Percentiles rank a stretch among this genome's conserved stretches.
These are phyloP conservation scores for Lanistes nyassanus DNA, from an alignment of 1,140 invertebrate genomes.

Conservation along the genomic window DNA sequence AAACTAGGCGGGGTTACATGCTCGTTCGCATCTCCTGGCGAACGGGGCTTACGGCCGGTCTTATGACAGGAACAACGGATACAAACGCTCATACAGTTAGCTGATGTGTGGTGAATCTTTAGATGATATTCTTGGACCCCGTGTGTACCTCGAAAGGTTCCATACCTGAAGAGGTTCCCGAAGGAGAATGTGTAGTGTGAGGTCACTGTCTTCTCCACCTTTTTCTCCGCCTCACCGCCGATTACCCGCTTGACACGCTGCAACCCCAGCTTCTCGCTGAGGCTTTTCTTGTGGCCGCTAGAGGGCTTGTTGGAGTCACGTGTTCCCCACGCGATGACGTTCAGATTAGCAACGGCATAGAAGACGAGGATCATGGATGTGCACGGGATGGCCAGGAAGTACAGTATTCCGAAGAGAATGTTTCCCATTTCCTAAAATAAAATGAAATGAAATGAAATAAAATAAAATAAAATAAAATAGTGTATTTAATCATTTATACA, in stretches of 20 bases:
- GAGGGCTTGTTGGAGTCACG: slow-evolving; percentile 71
- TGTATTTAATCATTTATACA: too few relatives aligned
- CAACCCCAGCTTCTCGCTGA: neutral
- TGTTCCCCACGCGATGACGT: slow-evolving; percentile 90
- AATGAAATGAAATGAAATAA: slow-evolving; percentile 66
- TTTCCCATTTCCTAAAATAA: slow-evolving; percentile 83
- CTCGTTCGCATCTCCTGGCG: too few relatives aligned
- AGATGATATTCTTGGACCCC: too few relatives aligned
- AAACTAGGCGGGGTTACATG: too few relatives aligned
- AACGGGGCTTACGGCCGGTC: too few relatives aligned
- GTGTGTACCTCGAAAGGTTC: too few relatives aligned
- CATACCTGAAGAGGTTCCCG: slow-evolving; percentile 39
- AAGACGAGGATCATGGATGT: slow-evolving; percentile 93
- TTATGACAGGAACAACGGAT: too few relatives aligned
- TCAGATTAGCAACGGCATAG: slow-evolving; percentile 89
- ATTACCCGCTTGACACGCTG: neutral
- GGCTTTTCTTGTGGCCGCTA: neutral
- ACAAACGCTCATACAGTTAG: too few relatives aligned
- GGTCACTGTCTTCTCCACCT: slow-evolving; percentile 19
- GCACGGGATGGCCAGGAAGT: slow-evolving; percentile 89
- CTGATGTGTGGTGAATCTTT: too few relatives aligned
- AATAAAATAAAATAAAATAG: neutral
- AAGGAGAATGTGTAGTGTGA: slow-evolving; percentile 38
- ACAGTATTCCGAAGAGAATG: slow-evolving; percentile 79
- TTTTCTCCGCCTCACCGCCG: slow-evolving; percentile 3